Percentiles rank a stretch among this genome's conserved stretches.
phyloP scores from a whole-genome alignment of 2,888 invertebrate genomes.

The Drosophila yooni region DNA sequence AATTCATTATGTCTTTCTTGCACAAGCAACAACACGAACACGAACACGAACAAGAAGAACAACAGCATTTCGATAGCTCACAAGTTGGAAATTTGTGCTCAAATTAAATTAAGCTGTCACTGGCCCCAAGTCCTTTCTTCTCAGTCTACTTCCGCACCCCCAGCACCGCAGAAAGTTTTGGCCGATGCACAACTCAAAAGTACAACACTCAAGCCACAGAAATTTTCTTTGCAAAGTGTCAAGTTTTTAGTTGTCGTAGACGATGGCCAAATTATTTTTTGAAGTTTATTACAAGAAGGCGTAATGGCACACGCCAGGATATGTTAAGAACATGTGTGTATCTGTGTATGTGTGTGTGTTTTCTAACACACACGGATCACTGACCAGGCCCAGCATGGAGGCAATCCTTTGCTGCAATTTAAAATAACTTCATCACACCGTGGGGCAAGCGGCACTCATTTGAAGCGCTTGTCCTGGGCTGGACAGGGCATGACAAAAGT shows the following conservation, averaged over 20 bases:
- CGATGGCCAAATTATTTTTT: slow-evolving; percentile 75
- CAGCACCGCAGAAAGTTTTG: slow-evolving; percentile 12
- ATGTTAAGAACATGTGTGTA: slow-evolving; percentile 27
- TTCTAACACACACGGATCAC: slow-evolving; percentile 46
- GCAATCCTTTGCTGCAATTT: slow-evolving; percentile 49
- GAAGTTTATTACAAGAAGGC: slow-evolving; percentile 70
- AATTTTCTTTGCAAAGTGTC: slow-evolving; percentile 78
- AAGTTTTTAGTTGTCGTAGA: slow-evolving; percentile 79
- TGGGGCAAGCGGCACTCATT: slow-evolving; percentile 43
- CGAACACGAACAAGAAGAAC: slow-evolving; percentile 22
- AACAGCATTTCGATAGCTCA: slow-evolving; percentile 63
- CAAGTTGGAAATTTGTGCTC: slow-evolving; percentile 71
- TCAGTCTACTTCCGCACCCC: not conserved
- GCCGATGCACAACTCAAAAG: slow-evolving; percentile 40
- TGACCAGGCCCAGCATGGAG: slow-evolving; percentile 40
- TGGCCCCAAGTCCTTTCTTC: slow-evolving; percentile 30
- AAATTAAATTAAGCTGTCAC: slow-evolving; percentile 79
- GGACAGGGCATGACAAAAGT: slow-evolving; percentile 57
- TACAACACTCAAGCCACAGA: slow-evolving; percentile 74
- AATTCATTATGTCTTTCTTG: slow-evolving; percentile 68
- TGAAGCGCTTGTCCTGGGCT: slow-evolving; percentile 48
- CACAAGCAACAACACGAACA: not conserved
- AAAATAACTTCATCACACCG: slow-evolving; percentile 43
- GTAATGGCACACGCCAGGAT: slow-evolving; percentile 47
- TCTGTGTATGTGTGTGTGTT: slow-evolving; percentile 10